Evolutionary conservation across 2,888 invertebrate species (phyloP), one percentile per base, ranked within the genome.

Genomic region (Synergus itoensis): DNA sequence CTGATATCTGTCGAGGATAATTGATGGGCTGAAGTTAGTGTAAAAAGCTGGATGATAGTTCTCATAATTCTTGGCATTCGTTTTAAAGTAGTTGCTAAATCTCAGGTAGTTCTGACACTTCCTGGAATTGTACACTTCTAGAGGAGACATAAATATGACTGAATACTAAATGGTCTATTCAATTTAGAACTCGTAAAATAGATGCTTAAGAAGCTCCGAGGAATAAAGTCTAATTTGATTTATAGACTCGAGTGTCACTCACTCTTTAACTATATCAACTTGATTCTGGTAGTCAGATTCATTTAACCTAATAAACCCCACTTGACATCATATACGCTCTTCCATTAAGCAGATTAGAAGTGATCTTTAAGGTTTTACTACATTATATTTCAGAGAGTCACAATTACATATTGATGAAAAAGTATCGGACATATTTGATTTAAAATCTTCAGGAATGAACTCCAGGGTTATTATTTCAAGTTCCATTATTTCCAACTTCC

Each of bases 401-500:
- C 11, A 57, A 18, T 57, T 0, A 7, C 36, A 36, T 36, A 36
- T 3, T 57, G 57, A 57, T 57, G 3, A 57, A 4, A 7, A 36
- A 36, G 36, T 4, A 7, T 36, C 36, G 36, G 36, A 36, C 36
- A 36, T 36, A 36, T 36, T 36, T 36, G 36, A 36, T 36, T 36
- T 5, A 36, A 36, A 36, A 36, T 36, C 36, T 5, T 36, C 36
- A 36, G 36, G 5, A 36, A 36, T 36, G 36, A 36, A 36, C 5
- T 36, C 36, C 36, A 36, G 36, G 36, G 36, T 5, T 36, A 36
- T 28, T 69, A 21, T 69, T 69, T 48, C 14, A 48, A 18, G 45
- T 73, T 73, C 73, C 48, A 73, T 48, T 73, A 73, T 53, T 53
- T 53, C 53, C 40, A n/a, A 65, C 41, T 43, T 65, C 65, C 53